phyloP scores from a whole-genome alignment of 1,140 invertebrate species.

The Callitettix versicolor region DNA sequence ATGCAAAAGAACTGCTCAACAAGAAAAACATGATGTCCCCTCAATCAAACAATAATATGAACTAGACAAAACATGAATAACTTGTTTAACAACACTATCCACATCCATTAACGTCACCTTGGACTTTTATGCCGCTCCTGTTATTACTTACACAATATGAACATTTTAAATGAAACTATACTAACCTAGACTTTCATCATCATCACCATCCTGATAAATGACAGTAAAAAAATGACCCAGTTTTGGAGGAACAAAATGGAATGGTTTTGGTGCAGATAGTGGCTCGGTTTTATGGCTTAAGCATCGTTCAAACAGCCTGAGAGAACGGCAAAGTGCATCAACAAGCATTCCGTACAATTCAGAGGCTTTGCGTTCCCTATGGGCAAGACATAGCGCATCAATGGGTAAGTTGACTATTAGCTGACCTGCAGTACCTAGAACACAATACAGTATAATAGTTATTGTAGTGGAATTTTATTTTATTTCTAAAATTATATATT shows the following conservation, averaged over 20 bases:
- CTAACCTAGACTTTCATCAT: conserved; percentile 52
- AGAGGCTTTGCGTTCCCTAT: conserved; percentile 45
- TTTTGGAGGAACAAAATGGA: conserved; percentile 49
- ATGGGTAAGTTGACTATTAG: conserved; percentile 48
- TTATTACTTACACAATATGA: no score
- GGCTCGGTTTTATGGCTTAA: conserved; percentile 36
- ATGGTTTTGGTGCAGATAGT: conserved; percentile 43
- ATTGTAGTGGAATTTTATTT: no score
- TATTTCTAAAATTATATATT: no score
- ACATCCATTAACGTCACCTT: no score
- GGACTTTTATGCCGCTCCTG: no score
- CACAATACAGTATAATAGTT: conserved; percentile 21
- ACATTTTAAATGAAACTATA: conserved; percentile 22
- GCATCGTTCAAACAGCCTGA: conserved; percentile 48
- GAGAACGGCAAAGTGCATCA: conserved; percentile 55
- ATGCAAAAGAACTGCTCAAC: no score
- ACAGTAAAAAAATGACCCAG: conserved; percentile 65
- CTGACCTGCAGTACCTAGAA: conserved; percentile 34
- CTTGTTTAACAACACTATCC: no score
- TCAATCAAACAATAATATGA: no score
- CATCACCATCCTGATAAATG: conserved; percentile 49
- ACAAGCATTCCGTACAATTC: conserved; percentile 59
- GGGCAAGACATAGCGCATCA: conserved; percentile 59
- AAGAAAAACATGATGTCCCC: no score
- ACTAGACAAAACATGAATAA: no score